Base-by-base conservation (phyloP, 2,888 invertebrate species). In the Portevinia maculata region DNA sequence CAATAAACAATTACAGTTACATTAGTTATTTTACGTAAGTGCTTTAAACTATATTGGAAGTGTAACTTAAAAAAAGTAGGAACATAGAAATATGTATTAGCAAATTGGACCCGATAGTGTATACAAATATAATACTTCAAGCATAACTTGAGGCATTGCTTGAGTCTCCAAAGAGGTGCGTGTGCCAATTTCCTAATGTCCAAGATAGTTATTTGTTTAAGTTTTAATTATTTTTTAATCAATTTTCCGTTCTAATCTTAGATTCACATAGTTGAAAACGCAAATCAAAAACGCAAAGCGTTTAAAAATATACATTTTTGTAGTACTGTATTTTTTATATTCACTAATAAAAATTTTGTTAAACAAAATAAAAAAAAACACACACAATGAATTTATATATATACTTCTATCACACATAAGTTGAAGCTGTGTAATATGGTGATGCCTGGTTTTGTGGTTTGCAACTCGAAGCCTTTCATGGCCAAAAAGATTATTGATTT, bases 101-200 rank as follows among this genome's bases (percentile, higher is more conserved):
- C 50, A 53, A 46, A 62, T 48, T 46, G 37, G 55, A 15, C 24
- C 52, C 39, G 30, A 30, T 52, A 62, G 41, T 13, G 24, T 28
- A 39, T 34, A 55, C n/a, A 73, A 39, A 11, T 15, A 55, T 1
- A 21, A 55, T 48, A 39, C 15, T 34, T 62, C 53, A 64, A 69
- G 79, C 69, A 59, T 37, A 15, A 44, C 53, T 50, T 57, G 24
- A 28, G 7, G 41, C n/a, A 41, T 32, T 41, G 70, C 39, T 69
- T 41, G 52, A 73, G 30, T 41, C 79, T 39, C 52, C 64, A 81
- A 65, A 70, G 64, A 75, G 64, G 75, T 70, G 70, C 48, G 70
- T 65, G 75, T 75, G 81, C 76, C 70, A 81, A 75, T 71, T 75
- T 81, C 70, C 75, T 75, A 81, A 24, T 64, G 70, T 65, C 64